A percentile compares a stretch with the other conserved stretches of the same genome.
Conservation (phyloP, 2,888 invertebrate species). For the Caenorhabditis panamensis region DNA sequence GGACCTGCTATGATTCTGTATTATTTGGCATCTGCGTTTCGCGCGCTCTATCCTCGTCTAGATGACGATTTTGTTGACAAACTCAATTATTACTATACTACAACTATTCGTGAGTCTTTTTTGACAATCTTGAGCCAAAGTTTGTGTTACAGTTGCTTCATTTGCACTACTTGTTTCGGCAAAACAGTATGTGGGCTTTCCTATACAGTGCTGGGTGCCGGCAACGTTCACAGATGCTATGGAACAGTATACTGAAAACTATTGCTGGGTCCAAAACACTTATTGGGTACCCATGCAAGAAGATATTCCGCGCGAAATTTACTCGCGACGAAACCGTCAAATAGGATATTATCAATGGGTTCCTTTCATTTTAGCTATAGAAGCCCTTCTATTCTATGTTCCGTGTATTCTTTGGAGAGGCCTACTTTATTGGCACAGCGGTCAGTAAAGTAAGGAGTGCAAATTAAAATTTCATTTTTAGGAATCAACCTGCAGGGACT, state of each 20-base stretch:
- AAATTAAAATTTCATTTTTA: constrained; percentile 41
- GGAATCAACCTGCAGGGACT: constrained; percentile 81
- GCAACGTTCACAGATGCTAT: constrained; percentile 81
- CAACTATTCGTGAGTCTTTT: constrained; percentile 77
- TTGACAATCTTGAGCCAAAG: too few species aligned
- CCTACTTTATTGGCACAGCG: constrained; percentile 81
- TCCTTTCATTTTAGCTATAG: constrained; percentile 81
- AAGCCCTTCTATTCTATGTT: constrained; percentile 81
- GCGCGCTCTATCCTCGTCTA: constrained; percentile 80
- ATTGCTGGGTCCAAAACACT: constrained; percentile 81
- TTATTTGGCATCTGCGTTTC: constrained; percentile 81
- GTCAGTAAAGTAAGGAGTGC: constrained; percentile 50
- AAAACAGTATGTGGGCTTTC: constrained; percentile 81
- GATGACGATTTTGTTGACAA: constrained; percentile 82
- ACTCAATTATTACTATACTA: constrained; percentile 81
- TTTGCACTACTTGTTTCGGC: constrained; percentile 81
- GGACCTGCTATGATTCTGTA: constrained; percentile 82
- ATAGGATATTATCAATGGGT: constrained; percentile 81
- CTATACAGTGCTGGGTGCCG: constrained; percentile 81
- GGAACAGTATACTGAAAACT: constrained; percentile 82
- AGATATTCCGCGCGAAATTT: constrained; percentile 81
- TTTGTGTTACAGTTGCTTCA: constrained; percentile 76
- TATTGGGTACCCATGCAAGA: constrained; percentile 81
- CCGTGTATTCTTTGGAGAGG: constrained; percentile 81
- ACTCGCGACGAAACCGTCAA: constrained; percentile 81